phyloP scores from a whole-genome alignment of 2,797 vertebrate species.

The Taeniopygia guttata region DNA sequence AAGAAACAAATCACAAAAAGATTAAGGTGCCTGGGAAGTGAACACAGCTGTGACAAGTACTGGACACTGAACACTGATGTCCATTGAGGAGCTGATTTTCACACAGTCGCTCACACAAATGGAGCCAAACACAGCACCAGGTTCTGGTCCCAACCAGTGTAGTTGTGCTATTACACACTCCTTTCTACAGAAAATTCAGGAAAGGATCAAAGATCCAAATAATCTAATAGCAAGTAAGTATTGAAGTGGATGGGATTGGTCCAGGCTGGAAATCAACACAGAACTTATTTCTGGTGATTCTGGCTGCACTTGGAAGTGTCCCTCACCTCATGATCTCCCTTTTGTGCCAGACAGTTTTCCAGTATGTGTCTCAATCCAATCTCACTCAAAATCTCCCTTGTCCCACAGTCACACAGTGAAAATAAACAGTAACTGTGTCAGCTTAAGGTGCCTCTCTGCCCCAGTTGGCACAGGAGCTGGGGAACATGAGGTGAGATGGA shows the following conservation, averaged over 20 bases:
- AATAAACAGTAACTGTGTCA: neutral
- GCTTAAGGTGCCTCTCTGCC: neutral
- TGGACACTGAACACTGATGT: neutral
- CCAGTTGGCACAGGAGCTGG: neutral
- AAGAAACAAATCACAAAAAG: neutral
- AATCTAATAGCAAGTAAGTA: neutral
- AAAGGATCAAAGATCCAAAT: neutral
- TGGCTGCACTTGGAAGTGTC: neutral
- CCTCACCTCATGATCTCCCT: neutral
- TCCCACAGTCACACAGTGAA: neutral
- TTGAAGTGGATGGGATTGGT: neutral
- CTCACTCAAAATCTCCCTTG: neutral
- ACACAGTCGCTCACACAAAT: fast-evolving
- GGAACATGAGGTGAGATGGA: slow-evolving; percentile 1
- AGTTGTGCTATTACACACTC: neutral
- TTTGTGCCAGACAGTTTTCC: neutral
- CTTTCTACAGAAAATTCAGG: neutral
- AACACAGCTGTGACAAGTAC: neutral
- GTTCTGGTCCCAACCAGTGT: neutral
- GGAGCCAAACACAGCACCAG: neutral
- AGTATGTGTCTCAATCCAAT: neutral
- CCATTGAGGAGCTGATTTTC: neutral
- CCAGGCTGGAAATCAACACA: neutral
- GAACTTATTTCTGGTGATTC: neutral
- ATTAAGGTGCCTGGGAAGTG: neutral